These are phyloP conservation scores for Idaea aversata DNA, from an alignment of 2,888 invertebrate species.

Conservation along the genomic window DNA sequence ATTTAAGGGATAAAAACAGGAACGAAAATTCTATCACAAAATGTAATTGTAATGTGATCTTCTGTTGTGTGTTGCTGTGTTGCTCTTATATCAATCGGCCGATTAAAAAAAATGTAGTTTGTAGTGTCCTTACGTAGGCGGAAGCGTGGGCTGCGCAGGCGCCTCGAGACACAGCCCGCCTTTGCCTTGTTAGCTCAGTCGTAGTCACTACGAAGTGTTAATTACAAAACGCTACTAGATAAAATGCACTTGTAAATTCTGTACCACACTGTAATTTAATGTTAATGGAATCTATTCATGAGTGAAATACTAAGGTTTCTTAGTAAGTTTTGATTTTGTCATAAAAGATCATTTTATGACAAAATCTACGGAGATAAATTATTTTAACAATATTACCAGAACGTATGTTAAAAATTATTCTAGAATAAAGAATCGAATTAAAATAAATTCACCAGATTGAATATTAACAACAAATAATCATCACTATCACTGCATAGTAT, in stretches of 20 bases:
- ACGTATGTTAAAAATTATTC: too few relatives aligned
- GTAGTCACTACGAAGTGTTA: conserved; percentile 52
- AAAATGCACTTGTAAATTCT: conserved; percentile 25
- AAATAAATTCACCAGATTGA: too few relatives aligned
- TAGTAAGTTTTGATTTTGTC: background rate
- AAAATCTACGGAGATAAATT: too few relatives aligned
- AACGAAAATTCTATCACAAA: too few relatives aligned
- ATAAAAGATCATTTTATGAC: too few relatives aligned
- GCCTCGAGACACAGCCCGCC: conserved; percentile 29
- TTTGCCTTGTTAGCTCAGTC: conserved; percentile 3
- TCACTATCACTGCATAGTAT: too few relatives aligned
- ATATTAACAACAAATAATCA: too few relatives aligned
- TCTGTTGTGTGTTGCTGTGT: background rate
- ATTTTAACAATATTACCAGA: too few relatives aligned
- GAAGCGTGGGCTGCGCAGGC: conserved; percentile 51
- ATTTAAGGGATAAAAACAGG: too few relatives aligned
- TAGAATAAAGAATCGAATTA: too few relatives aligned
- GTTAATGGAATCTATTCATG: background rate
- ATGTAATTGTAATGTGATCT: background rate
- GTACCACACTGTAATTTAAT: conserved; percentile 15
- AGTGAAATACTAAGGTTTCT: background rate
- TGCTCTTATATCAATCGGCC: background rate
- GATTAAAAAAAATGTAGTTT: conserved; percentile 19
- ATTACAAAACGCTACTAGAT: conserved; percentile 38
- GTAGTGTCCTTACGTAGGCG: conserved; percentile 34